Evolutionary conservation across 2,113 vertebrate genomes (phyloP), one percentile per base, ranked within the genome.

Genomic region (Hystrix brachyura): DNA sequence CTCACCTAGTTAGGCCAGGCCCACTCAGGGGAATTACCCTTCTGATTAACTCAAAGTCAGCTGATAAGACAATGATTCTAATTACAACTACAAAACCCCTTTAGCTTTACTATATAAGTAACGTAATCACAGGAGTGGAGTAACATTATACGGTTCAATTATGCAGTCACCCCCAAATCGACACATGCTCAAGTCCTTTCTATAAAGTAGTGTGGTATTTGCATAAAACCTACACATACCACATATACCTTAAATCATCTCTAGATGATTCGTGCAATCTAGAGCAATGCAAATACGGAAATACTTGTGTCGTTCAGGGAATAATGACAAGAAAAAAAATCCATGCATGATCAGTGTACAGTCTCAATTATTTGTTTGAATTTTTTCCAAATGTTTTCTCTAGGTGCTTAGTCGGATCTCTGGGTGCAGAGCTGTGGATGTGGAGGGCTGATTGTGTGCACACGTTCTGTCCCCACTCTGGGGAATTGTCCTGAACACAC

Each of bases 401-500:
- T 69, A 12, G 38, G 21, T 17, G 23, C 5, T 55, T 55, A 7
- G 19, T 71, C 29, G 51, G 43, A 38, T 18, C 84, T 38, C 7
- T 7, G 64, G 27, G 55, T 38, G 51, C 34, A 55, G 65, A 57
- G 5, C 32, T 2, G 34, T 14, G 51, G 85, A 7, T 71, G 23
- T 6, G 18, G 19, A 71, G 51, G 65, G 23, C 13, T 5, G 14
- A 38, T 2, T 7, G 1, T 38, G 14, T 32, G 86, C 67, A 18
- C 25, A 18, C 32, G 25, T 34, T 60, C 43, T 21, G 1, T 17
- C 43, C 18, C 46, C 3, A 5, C 14, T 43, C 43, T n/a, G 13
- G 12, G 4, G 14, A 67, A 29, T 3, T 4, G 29, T 2, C 29
- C 11, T 15, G 72, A 69, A 17, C 11, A 4, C 15, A 1, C 2